A percentile compares a stretch with the other conserved stretches of the same genome.
Evolutionary conservation across 2,888 invertebrate genomes (phyloP).

Genomic region (Galerucella pusilla): DNA sequence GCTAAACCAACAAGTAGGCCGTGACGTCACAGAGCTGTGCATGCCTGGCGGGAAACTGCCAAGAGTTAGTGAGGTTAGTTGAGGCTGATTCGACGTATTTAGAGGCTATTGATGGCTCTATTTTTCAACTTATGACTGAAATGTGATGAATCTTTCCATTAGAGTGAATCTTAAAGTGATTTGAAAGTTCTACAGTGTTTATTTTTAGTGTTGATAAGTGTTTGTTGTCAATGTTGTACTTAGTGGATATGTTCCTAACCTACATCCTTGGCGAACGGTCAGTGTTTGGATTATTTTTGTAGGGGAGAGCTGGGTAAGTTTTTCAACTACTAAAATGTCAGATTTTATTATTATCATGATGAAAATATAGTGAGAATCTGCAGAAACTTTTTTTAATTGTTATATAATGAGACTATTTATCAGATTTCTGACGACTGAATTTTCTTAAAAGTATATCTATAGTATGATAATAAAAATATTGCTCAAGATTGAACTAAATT

Average conservation of each 20-base stretch:
- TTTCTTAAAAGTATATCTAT: too few species aligned
- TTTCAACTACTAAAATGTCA: neutral
- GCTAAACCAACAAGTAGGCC: conserved; percentile 36
- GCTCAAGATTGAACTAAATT: too few species aligned
- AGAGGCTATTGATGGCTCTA: conserved; percentile 24
- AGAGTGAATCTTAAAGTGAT: neutral
- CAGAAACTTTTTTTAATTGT: too few species aligned
- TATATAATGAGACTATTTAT: too few species aligned
- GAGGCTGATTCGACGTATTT: conserved; percentile 23
- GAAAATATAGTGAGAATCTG: too few species aligned
- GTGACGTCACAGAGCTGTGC: conserved; percentile 34
- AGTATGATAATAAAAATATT: too few species aligned
- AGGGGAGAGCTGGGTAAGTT: conserved; percentile 19
- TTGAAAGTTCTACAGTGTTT: neutral
- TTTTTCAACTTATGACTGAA: conserved; percentile 8
- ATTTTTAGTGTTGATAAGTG: neutral
- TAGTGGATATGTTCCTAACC: conserved; percentile 20
- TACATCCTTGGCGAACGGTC: conserved; percentile 25
- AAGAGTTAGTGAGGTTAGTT: conserved; percentile 31
- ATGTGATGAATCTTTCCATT: neutral
- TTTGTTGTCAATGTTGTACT: conserved; percentile 22
- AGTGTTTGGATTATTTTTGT: conserved; percentile 25
- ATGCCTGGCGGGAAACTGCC: conserved; percentile 33
- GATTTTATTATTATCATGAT: neutral
- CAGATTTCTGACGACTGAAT: too few species aligned